These are phyloP conservation scores for Prenolepis imparis DNA, from an alignment of 2,888 invertebrate genomes.

Conservation along the genomic window DNA sequence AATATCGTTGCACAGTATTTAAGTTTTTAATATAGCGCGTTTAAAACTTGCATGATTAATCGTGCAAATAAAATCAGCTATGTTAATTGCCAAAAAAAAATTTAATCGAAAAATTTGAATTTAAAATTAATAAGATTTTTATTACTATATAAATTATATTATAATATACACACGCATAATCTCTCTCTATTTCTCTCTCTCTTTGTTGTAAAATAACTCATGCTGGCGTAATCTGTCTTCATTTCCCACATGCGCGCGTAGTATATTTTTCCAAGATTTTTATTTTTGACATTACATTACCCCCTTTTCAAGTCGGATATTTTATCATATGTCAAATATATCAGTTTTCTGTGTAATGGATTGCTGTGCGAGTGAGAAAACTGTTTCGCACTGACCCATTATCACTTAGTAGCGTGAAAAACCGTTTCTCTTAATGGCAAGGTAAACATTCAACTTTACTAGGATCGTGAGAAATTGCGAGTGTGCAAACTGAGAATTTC, in stretches of 20 bases:
- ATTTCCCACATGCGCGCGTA: background rate
- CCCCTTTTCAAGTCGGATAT: slow-evolving; percentile 24
- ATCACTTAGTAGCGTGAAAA: slow-evolving; percentile 31
- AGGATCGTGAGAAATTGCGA: slow-evolving; percentile 39
- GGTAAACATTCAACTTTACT: slow-evolving; percentile 19
- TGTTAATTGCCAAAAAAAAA: background rate
- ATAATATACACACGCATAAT: background rate
- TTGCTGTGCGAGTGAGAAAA: background rate
- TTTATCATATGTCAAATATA: slow-evolving; percentile 43
- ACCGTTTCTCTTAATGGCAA: slow-evolving; percentile 34
- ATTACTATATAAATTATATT: background rate
- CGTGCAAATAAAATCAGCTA: background rate
- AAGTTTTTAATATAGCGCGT: background rate
- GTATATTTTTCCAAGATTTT: background rate
- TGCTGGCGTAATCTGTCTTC: slow-evolving; percentile 24
- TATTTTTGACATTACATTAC: slow-evolving; percentile 15
- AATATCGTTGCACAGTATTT: slow-evolving; percentile 19
- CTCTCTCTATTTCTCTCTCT: too few species aligned
- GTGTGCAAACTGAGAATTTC: slow-evolving; percentile 33
- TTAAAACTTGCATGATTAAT: background rate
- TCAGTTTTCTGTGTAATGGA: slow-evolving; percentile 38
- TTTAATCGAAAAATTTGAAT: background rate
- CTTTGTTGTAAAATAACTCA: slow-evolving; percentile 15
- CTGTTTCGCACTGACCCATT: slow-evolving; percentile 5
- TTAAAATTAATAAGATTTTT: background rate